These are phyloP conservation scores for Bursaphelenchus okinawaensis DNA, from an alignment of 2,888 invertebrate species.

Conservation along the genomic window DNA sequence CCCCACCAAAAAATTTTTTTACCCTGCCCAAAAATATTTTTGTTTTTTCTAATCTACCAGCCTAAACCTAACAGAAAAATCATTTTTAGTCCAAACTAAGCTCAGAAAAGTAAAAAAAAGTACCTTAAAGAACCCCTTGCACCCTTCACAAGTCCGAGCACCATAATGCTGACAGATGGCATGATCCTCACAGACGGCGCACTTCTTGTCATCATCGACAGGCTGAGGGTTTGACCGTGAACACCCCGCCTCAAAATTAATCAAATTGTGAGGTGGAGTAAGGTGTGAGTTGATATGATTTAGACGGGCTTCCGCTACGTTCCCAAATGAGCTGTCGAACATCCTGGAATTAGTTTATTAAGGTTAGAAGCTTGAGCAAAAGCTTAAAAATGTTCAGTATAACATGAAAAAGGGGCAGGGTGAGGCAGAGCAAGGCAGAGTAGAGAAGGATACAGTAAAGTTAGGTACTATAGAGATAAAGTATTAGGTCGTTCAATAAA, in stretches of 20 bases:
- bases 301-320: not conserved
- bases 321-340: constrained; percentile 21
- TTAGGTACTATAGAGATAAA: too few relatives aligned
- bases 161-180: constrained; percentile 77
- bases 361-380: not conserved
- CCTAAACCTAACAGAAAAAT: too few relatives aligned
- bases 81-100: too few relatives aligned
- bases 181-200: constrained; percentile 96
- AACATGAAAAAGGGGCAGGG: constrained; percentile 26
- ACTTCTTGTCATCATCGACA: constrained; percentile 65
- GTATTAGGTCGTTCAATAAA: too few relatives aligned
- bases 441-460: too few relatives aligned
- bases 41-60: too few relatives aligned
- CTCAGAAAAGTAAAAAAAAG: constrained; percentile 1
- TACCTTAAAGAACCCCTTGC: constrained; percentile 71
- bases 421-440: too few relatives aligned
- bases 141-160: constrained; percentile 95
- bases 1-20: not conserved
- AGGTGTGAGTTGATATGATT: constrained; percentile 10
- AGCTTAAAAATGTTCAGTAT: constrained; percentile 12
- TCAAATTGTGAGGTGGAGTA: not conserved
- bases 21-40: too few relatives aligned
- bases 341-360: constrained; percentile 14
- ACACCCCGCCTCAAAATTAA: not conserved
- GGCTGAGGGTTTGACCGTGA: constrained; percentile 36